Conservation (phyloP, 2,113 vertebrate species). For the Tetrao urogallus region DNA sequence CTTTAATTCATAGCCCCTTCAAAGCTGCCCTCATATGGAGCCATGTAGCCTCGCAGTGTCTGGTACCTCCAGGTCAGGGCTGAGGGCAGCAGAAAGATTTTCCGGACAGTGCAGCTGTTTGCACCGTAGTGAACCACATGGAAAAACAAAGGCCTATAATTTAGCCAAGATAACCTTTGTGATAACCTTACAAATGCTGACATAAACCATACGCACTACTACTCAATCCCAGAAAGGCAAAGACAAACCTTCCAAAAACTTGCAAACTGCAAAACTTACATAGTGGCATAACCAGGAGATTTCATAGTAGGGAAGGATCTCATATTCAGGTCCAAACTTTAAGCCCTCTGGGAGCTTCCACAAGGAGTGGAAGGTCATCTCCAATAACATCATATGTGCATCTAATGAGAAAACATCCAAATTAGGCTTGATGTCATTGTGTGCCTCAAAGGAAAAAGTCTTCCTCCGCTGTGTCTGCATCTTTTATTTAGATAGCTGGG, state of each 20-base stretch:
- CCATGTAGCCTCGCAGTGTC: not conserved
- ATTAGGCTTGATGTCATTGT: not conserved
- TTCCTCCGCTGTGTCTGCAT: not conserved
- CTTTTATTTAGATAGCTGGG: not conserved
- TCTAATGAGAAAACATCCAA: not conserved
- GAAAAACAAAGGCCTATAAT: slow-evolving; percentile 69
- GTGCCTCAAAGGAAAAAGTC: not conserved
- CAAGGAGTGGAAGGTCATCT: not conserved
- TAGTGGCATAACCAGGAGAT: not conserved
- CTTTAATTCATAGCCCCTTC: slow-evolving; percentile 61
- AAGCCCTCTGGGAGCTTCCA: not conserved
- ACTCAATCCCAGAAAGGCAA: not conserved
- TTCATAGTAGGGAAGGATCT: not conserved
- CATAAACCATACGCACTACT: slow-evolving; percentile 40
- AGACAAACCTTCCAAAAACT: slow-evolving; percentile 2
- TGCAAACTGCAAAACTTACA: not conserved
- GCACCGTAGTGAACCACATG: slow-evolving; percentile 50
- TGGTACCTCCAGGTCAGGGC: slow-evolving; percentile 61
- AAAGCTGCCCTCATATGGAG: slow-evolving; percentile 39
- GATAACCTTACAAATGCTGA: slow-evolving; percentile 66
- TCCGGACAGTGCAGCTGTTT: slow-evolving; percentile 67
- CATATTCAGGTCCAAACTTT: not conserved
- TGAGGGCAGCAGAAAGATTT: slow-evolving; percentile 63
- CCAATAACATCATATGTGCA: fast-evolving
- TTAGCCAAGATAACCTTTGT: slow-evolving; percentile 63